Evolutionary conservation across 2,797 vertebrate genomes (phyloP).

Genomic region (Etheostoma perlongum): DNA sequence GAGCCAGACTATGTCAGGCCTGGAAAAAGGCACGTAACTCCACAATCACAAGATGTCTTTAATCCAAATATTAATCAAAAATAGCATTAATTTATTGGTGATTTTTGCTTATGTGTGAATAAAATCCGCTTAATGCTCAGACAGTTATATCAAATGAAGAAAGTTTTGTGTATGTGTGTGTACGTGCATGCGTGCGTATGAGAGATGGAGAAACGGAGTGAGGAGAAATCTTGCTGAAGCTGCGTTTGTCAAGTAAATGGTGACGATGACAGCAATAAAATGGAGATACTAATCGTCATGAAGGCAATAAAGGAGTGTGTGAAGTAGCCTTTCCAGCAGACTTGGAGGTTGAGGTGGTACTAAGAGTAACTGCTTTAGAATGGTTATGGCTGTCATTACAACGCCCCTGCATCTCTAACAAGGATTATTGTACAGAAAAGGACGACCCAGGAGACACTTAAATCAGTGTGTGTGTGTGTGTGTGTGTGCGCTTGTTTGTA

Average conservation of each 20-base stretch:
- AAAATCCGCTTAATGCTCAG: no score
- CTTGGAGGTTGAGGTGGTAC: slow-evolving; percentile 59
- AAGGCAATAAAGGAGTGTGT: slow-evolving; percentile 73
- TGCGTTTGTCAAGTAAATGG: slow-evolving; percentile 72
- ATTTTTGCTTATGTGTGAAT: neutral
- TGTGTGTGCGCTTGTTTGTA: slow-evolving; percentile 22
- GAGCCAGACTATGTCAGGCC: neutral
- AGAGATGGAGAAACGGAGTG: neutral
- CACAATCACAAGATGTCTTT: neutral
- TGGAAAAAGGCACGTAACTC: neutral
- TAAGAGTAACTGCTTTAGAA: slow-evolving; percentile 66
- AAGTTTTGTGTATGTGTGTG: neutral
- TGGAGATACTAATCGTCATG: slow-evolving; percentile 73
- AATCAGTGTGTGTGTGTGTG: slow-evolving; percentile 35
- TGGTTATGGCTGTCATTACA: slow-evolving; percentile 78
- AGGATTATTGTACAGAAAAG: slow-evolving; percentile 75
- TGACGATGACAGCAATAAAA: slow-evolving; percentile 69
- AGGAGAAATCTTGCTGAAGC: slow-evolving; percentile 55
- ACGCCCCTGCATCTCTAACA: slow-evolving; percentile 76
- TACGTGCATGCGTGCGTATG: neutral
- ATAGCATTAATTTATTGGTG: neutral
- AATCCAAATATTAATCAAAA: slow-evolving; percentile 13
- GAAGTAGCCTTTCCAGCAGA: slow-evolving; percentile 65
- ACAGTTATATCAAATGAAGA: neutral
- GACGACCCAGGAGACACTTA: slow-evolving; percentile 63